Base-by-base conservation (phyloP, 1,140 invertebrate genomes). In the Drosophila bocqueti region DNA sequence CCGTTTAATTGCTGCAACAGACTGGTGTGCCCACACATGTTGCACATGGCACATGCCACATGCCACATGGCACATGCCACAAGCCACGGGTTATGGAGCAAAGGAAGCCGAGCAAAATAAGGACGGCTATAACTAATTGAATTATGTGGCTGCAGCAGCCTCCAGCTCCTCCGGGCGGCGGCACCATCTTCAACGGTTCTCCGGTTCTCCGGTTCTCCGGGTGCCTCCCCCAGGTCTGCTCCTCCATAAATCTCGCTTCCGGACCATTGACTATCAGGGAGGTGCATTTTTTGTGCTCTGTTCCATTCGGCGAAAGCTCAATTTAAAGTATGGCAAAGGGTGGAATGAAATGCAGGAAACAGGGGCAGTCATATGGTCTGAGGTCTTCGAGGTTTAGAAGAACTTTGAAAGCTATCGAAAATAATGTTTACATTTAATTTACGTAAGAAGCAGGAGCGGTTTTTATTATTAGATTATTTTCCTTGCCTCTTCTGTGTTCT, bases 91-190 rank as follows among this genome's bases (percentile, higher is more conserved):
- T 24, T 47, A 43, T 59, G 45, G 62, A 45, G 62, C 61, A 65
- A 36, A 24, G 4, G 49, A 59, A 72, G 50, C 21, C 46, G 29
- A 26, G 66, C 29, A n/a, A 16, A 72, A 57, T 59, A 58, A 72
- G 69, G 80, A 77, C 42, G 55, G 71, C 83, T 68, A 69, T 67
- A 87, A 77, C 83, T 80, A 87, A 81, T 86, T 86, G 74, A 86
- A 86, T 86, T 86, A 86, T 86, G 83, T 65, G 63, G 84, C 54
- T 67, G 69, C 58, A 76, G 61, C 50, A 52, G 29, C n/a, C 46
- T 49, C 13, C 34, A 38, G 34, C 36, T 57, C 36, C 43, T 18
- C 24, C 34, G 31, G 36, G 36, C 36, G 7, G 31, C 18, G 15
- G 16, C 36, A 60, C 26, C 49, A 36, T 29, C 63, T 73, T 64